phyloP scores from a whole-genome alignment of 2,797 vertebrate species.

The Dryobates pubescens region DNA sequence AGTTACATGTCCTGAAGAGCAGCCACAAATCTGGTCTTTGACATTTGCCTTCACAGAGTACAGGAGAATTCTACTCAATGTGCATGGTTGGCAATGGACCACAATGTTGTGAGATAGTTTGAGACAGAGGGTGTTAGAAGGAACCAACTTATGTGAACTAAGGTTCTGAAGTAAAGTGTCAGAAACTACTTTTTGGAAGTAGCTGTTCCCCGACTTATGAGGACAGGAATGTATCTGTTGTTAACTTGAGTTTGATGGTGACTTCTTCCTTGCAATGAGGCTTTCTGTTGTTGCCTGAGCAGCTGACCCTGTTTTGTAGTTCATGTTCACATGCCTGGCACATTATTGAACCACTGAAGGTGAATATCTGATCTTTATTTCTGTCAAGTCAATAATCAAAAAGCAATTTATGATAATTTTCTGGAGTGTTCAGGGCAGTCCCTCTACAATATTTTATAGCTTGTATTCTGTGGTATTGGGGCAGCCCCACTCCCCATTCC shows the following conservation, averaged over 20 bases:
- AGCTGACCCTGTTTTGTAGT: neutral
- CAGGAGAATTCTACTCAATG: neutral
- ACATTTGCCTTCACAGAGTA: neutral
- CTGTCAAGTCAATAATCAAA: constrained; percentile 3
- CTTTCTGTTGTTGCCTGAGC: neutral
- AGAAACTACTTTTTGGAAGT: neutral
- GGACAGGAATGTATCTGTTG: neutral
- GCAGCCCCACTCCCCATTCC: neutral
- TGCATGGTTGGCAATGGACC: rapidly evolving
- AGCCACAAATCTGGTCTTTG: neutral
- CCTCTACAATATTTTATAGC: constrained; percentile 11
- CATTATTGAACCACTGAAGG: neutral
- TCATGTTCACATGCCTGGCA: neutral
- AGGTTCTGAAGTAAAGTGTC: neutral
- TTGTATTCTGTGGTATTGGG: neutral
- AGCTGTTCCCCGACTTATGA: neutral
- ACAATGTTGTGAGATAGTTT: rapidly evolving
- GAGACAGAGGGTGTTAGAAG: neutral
- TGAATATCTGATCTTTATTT: neutral
- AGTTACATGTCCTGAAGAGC: neutral
- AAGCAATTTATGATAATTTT: constrained; percentile 43
- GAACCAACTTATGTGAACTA: rapidly evolving
- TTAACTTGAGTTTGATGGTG: too few relatives aligned
- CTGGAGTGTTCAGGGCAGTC: constrained; percentile 1
- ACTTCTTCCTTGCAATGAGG: neutral